Evolutionary conservation across 2,888 invertebrate species (phyloP), one percentile per base, ranked within the genome.

Genomic region (Cylindroiulus punctatus): DNA sequence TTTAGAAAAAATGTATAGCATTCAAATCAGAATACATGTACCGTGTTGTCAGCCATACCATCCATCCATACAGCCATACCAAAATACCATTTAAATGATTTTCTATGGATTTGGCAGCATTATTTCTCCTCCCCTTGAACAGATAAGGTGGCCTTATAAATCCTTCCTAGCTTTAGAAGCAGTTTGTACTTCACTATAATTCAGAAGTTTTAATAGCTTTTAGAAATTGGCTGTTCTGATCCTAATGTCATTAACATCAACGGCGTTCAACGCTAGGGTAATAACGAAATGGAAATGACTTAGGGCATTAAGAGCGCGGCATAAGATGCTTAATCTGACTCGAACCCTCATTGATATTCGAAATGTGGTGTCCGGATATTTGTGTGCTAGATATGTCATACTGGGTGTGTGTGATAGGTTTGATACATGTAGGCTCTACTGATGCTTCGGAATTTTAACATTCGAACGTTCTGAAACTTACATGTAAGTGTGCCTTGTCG

Each of bases 21-120:
- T 22, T 65, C 65, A 65, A 65, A 65, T 65, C 65, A 65, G 26
- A 65, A 65, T 65, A 57, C n/a, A n/a, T n/a, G n/a, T n/a, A 36
- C 22, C 65, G 26, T 65, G 26, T 65, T 26, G 65, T 65, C 65
- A 65, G 26, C 65, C 65, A 26, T 22, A 5, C 26, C 65, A 26
- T 65, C 26, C 2, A n/a, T n/a, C n/a, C n/a, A n/a, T n/a, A n/a
- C n/a, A n/a, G n/a, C n/a, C n/a, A n/a, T n/a, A n/a, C n/a, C 8
- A n/a, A 65, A 22, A n/a, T 22, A 10, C 22, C 22, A 65, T 65
- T 26, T n/a, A 7, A 22, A 26, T 65, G 65, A 65, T 65, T 65
- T 65, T 65, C 65, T 26, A 4, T 65, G 26, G 22, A 26, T 65
- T 22, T 26, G 65, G 22, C 65, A 26, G 65, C 17, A n/a, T 65